Conservation (phyloP, 2,888 invertebrate species). For the Apamea epomidion region DNA sequence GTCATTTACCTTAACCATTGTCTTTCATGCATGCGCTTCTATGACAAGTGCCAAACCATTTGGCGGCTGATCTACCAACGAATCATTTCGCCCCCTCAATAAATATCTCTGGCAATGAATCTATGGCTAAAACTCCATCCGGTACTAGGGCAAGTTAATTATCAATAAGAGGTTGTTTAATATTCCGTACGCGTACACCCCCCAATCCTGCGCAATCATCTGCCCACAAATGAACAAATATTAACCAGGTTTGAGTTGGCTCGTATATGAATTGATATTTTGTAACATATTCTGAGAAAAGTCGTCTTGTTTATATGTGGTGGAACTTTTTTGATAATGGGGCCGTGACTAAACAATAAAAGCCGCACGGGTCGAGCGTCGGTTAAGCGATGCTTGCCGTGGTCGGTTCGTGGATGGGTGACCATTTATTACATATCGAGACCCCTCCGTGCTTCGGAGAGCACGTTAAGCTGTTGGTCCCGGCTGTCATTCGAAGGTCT, state of each 20-base stretch:
- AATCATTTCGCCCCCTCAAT: neutral
- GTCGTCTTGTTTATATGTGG: neutral
- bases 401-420: no score
- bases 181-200: constrained; percentile 52
- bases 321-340: neutral
- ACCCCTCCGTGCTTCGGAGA: no score
- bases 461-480: no score
- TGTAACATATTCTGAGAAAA: neutral
- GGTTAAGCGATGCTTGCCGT: no score
- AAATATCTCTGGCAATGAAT: constrained; percentile 26
- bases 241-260: constrained; percentile 43
- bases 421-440: no score
- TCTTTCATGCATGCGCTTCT: neutral
- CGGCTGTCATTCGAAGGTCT: no score
- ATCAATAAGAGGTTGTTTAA: constrained; percentile 47
- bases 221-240: constrained; percentile 67
- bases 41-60: neutral
- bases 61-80: no score
- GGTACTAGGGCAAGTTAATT: constrained; percentile 35
- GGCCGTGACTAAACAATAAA: no score
- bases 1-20: neutral
- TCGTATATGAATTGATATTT: constrained; percentile 49
- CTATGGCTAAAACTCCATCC: neutral
- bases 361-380: no score
- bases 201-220: constrained; percentile 56